Conservation (phyloP, 2,113 vertebrate genomes). For the Syngnathus typhle region DNA sequence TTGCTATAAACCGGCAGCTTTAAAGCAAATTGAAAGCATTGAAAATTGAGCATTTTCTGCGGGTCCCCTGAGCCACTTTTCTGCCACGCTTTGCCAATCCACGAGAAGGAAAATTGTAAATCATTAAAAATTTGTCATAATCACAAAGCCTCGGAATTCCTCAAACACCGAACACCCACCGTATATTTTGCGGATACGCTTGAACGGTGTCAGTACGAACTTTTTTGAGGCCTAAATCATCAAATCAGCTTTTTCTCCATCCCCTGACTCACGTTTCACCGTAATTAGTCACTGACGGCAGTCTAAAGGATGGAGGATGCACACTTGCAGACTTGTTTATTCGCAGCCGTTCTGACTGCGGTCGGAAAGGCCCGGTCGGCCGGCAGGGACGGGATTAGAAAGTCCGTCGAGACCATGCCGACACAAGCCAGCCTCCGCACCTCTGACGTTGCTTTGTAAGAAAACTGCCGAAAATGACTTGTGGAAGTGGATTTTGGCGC, state of each 20-base stretch:
- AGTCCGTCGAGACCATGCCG: slow-evolving; percentile 16
- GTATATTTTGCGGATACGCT: too few relatives aligned
- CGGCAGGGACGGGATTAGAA: slow-evolving; percentile 42
- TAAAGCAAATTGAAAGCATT: neutral
- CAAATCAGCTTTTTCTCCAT: neutral
- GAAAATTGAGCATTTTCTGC: neutral
- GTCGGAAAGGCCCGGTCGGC: slow-evolving; percentile 41
- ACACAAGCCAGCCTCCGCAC: slow-evolving; percentile 40
- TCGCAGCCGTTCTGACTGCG: slow-evolving; percentile 22
- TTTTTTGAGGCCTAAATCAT: neutral
- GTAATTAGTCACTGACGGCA: slow-evolving; percentile 3
- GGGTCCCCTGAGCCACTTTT: neutral
- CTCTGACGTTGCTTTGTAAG: slow-evolving; percentile 38
- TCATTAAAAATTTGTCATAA: neutral
- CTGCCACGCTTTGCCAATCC: neutral
- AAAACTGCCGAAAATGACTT: slow-evolving; percentile 38
- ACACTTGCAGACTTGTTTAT: slow-evolving; percentile 34
- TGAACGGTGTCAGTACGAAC: too few relatives aligned
- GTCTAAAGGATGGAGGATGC: slow-evolving; percentile 1
- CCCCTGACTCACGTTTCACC: slow-evolving; percentile 1
- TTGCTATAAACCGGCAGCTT: neutral
- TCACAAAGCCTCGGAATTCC: too few relatives aligned
- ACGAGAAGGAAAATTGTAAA: neutral
- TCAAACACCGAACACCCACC: too few relatives aligned
- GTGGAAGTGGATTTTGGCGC: neutral